Base-by-base conservation (phyloP, 1,140 invertebrate genomes). In the Euura lappo region DNA sequence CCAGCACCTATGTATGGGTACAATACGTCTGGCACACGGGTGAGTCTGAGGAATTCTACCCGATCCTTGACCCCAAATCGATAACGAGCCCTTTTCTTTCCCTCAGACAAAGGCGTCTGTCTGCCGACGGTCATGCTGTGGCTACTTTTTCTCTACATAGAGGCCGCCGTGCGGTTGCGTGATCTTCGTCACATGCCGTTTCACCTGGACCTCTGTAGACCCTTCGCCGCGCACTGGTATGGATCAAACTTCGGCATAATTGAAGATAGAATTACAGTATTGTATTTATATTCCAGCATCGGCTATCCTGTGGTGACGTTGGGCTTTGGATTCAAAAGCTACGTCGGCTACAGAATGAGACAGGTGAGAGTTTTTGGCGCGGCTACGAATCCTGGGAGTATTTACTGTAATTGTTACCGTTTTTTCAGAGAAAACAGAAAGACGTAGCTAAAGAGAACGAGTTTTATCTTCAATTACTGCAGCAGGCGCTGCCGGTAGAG, bases 21-120 rank as follows among this genome's bases (percentile, higher is more conserved):
- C 98, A 99, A 88, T 99, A 98, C 89, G 96, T 98, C 76, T 99
- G 98, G 97, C 96, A 98, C 88, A 98, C 97, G 93, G 97, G 97
- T 97, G 89, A 89, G 87, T 91, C 3, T 11, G 3, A 10, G 2
- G 43, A 70, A 51, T 70, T 67, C 28, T 69, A 45, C n/a, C 28
- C 28, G 28, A 28, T 28, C 28, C 1, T 0, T 28, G 28, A 28
- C 28, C 28, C 28, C 1, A 1, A 7, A 60, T 64, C n/a, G n/a
- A 45, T 45, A 7, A n/a, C 7, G 7, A 72, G 43, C 51, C 11
- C 45, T 73, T 43, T 43, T 65, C 65, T 71, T 84, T 83, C 84
- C 89, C 86, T 79, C 89, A 93, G 96, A 97, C 87, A 94, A 95
- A 89, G 96, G 97, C 79, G 93, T 98, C 78, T 99, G 96, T 90